These are phyloP conservation scores for Melanostoma mellinum DNA, from an alignment of 2,888 invertebrate genomes.

Conservation along the genomic window DNA sequence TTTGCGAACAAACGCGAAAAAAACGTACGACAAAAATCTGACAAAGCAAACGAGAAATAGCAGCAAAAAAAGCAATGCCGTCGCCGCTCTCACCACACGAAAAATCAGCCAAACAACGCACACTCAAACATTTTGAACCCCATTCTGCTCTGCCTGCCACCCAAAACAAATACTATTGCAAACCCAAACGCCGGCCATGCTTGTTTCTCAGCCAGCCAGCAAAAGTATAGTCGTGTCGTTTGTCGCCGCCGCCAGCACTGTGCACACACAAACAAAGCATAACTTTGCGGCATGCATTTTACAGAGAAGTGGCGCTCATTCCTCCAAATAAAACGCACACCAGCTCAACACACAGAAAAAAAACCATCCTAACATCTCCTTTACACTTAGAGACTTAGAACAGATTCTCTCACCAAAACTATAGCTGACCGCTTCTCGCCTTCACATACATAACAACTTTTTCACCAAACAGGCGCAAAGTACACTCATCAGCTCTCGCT, in stretches of 20 bases:
- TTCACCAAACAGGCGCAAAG: background rate
- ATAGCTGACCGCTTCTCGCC: constrained; percentile 8
- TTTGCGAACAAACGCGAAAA: constrained; percentile 58
- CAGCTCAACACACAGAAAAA: background rate
- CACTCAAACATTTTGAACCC: constrained; percentile 23
- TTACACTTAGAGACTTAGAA: constrained; percentile 64
- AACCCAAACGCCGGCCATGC: constrained; percentile 71
- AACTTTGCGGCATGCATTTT: constrained; percentile 18
- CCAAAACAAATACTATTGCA: constrained; percentile 51
- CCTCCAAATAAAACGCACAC: constrained; percentile 39
- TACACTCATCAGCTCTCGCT: constrained; percentile 41
- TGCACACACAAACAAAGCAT: constrained; percentile 6
- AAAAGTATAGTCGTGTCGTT: constrained; percentile 24
- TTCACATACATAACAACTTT: constrained; percentile 3
- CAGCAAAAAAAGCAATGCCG: constrained; percentile 65
- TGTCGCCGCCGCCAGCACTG: constrained; percentile 44
- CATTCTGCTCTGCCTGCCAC: constrained; percentile 62
- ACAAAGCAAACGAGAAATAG: constrained; percentile 58
- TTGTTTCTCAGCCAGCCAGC: constrained; percentile 58
- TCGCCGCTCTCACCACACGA: constrained; percentile 54
- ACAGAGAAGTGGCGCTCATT: constrained; percentile 53
- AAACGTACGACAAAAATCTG: constrained; percentile 60
- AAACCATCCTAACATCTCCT: constrained; percentile 51
- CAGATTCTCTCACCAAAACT: constrained; percentile 9
- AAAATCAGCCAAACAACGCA: constrained; percentile 24